These are phyloP conservation scores for Bombus balteatus DNA, from an alignment of 1,140 invertebrate genomes.

Conservation along the genomic window DNA sequence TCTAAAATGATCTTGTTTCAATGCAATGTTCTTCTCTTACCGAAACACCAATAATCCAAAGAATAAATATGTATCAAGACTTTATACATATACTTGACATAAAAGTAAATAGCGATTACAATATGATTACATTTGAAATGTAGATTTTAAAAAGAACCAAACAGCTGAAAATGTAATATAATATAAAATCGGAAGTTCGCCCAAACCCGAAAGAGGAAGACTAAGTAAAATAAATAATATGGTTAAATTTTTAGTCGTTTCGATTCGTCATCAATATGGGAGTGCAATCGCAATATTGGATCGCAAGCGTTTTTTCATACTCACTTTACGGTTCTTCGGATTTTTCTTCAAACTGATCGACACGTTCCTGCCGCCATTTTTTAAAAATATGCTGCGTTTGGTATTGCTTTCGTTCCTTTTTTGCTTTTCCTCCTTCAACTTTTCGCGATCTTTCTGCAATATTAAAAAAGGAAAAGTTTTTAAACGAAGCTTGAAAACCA, in stretches of 20 bases:
- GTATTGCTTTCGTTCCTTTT: constrained; percentile 6
- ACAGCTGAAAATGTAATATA: too few relatives aligned
- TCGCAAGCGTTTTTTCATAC: not conserved
- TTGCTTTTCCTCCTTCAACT: not conserved
- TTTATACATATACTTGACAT: too few relatives aligned
- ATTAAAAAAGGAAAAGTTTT: not conserved
- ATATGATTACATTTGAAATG: too few relatives aligned
- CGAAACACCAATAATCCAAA: not conserved
- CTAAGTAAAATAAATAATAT: not conserved
- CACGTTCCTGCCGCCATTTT: constrained; percentile 76
- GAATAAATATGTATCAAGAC: not conserved
- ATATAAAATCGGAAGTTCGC: too few relatives aligned
- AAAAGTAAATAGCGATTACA: too few relatives aligned
- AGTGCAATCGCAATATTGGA: not conserved
- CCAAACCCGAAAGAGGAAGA: too few relatives aligned
- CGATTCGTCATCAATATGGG: not conserved
- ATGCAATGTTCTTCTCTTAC: not conserved
- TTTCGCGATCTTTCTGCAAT: constrained; percentile 26
- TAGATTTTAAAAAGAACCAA: too few relatives aligned
- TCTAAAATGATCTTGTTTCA: not conserved
- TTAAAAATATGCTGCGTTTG: constrained; percentile 46
- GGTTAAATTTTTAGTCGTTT: not conserved
- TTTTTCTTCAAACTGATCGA: constrained; percentile 65
- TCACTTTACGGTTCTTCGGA: constrained; percentile 54
- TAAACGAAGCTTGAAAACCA: not conserved